Evolutionary conservation across 2,113 vertebrate genomes (phyloP), one percentile per base, ranked within the genome.

Genomic region (Motacilla tschutschensis): DNA sequence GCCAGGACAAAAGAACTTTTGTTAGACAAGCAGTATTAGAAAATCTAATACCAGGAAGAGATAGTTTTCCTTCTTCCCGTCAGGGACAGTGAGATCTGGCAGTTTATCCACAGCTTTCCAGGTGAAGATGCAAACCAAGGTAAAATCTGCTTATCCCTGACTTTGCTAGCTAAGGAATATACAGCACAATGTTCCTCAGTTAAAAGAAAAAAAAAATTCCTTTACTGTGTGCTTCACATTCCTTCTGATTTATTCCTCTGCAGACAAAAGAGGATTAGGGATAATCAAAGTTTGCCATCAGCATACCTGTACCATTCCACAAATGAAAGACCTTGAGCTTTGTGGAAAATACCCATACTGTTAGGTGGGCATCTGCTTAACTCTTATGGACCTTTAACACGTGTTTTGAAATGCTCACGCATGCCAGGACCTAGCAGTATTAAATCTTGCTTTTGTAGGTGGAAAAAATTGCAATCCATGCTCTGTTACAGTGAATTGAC

Each of bases 1-100:
- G 74, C 80, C 69, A 91, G 47, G 82, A 86, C 38, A 82, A 95
- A 93, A 90, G 91, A 92, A 93, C 58, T 91, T 95, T 86, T 83
- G 83, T 95, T 88, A 94, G 72, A 94, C 60, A 88, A 88, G 75
- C 35, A 85, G 66, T 94, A 88, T 92, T 91, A 95, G 85, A 83
- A 93, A 96, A 93, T 89, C 63, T 94, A 86, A 89, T 91, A 72
- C 48, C 72, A 60, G 69, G 63, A 90, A 74, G 33, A 91, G 60
- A 72, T 15, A 81, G 88, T 94, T 92, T 95, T 85, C 53, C 73
- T 86, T 83, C 64, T 83, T 88, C 48, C 55, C 44, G 20, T 41
- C 69, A 85, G 29, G 19, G 40, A 43, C 53, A 77, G 65, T 46
- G 46, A 91, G 76, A 82, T 55, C 44, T 81, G n/a, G 50, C 25